These are phyloP conservation scores for Knipowitschia caucasica DNA, from an alignment of 2,797 vertebrate genomes.

Conservation along the genomic window DNA sequence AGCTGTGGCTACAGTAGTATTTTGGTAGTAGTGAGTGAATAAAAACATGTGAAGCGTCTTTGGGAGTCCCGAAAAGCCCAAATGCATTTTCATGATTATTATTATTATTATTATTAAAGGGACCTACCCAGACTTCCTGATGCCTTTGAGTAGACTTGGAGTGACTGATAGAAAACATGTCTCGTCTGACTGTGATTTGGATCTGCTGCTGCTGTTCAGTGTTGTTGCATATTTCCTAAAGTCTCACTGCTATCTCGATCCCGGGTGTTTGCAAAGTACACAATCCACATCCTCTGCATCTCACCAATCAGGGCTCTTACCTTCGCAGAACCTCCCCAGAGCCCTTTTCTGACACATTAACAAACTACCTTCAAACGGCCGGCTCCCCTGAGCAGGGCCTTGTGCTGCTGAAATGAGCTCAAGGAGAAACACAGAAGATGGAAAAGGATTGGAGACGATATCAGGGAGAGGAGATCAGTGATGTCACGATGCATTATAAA, in stretches of 20 bases:
- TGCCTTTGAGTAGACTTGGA: too few relatives aligned
- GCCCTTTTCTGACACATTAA: constrained; percentile 10
- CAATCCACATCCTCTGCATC: not conserved
- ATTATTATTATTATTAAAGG: too few relatives aligned
- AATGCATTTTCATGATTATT: too few relatives aligned
- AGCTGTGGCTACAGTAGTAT: too few relatives aligned
- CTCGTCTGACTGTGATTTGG: not conserved
- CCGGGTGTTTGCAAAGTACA: not conserved
- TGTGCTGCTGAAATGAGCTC: constrained; percentile 7
- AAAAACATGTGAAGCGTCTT: too few relatives aligned
- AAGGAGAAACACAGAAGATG: constrained; percentile 9
- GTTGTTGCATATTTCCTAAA: not conserved
- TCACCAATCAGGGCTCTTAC: not conserved
- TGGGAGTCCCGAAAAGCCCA: too few relatives aligned
- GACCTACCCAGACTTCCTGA: too few relatives aligned
- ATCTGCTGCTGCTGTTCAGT: not conserved
- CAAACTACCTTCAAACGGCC: constrained; percentile 11
- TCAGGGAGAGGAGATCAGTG: too few relatives aligned
- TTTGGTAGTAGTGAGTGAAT: too few relatives aligned
- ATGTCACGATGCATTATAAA: too few relatives aligned
- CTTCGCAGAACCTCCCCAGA: constrained; percentile 1
- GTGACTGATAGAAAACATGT: too few relatives aligned
- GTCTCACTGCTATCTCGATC: not conserved
- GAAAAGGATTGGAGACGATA: too few relatives aligned
- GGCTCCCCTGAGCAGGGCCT: constrained; percentile 1